Conservation (phyloP, 2,797 vertebrate genomes). For the Percopsis omiscomaycus region DNA sequence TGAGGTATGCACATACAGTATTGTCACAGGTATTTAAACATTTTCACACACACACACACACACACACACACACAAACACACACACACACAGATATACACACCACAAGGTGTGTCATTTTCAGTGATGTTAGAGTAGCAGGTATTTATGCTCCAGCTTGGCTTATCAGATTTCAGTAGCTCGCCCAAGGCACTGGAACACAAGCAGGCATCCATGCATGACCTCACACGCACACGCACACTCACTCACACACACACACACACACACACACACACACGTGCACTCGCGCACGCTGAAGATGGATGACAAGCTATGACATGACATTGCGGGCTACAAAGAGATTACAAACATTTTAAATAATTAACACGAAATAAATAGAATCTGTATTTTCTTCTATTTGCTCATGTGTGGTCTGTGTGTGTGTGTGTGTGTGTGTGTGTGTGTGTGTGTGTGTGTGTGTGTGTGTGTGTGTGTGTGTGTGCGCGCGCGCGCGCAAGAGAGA, state of each 20-base stretch:
- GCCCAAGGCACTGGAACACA: conserved; percentile 69
- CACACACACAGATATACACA: conserved; percentile 6
- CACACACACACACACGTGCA: conserved; percentile 19
- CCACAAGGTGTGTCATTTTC: not conserved
- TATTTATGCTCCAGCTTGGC: conserved; percentile 48
- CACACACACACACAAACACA: conserved; percentile 2
- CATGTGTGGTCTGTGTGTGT: not conserved
- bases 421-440: conserved; percentile 7
- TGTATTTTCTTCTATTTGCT: not conserved
- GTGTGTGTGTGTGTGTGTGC: not conserved
- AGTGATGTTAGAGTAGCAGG: too few species aligned
- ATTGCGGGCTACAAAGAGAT: conserved; percentile 70
- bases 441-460: conserved; percentile 1
- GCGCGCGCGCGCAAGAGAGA: not conserved
- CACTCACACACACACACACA: conserved; percentile 26
- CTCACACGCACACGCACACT: conserved; percentile 57
- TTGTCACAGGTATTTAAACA: conserved; percentile 24
- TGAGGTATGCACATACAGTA: conserved; percentile 14
- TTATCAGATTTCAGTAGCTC: conserved; percentile 78
- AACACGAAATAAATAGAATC: not conserved
- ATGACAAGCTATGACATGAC: conserved; percentile 61
- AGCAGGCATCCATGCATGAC: conserved; percentile 77
- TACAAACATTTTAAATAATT: too few species aligned
- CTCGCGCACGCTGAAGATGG: conserved; percentile 47
- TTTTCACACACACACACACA: conserved; percentile 5